Conservation (phyloP, 2,888 invertebrate species). For the Sicus ferrugineus region DNA sequence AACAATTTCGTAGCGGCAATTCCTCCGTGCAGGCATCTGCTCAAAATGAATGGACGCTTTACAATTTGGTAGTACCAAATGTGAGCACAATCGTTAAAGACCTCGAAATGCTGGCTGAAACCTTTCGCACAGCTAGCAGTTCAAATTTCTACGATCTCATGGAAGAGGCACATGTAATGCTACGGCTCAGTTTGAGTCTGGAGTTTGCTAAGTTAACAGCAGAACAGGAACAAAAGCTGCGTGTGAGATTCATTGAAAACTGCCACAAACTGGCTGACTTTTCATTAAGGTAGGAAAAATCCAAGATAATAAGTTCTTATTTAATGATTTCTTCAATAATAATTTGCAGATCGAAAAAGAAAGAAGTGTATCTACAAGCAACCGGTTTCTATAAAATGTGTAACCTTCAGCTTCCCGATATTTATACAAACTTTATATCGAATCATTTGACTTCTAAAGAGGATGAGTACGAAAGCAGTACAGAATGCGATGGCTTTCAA, state of each 20-base stretch:
- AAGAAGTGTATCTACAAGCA: slow-evolving; percentile 61
- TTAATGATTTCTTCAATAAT: neutral
- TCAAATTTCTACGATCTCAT: slow-evolving; percentile 76
- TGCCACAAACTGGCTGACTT: slow-evolving; percentile 61
- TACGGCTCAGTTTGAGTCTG: slow-evolving; percentile 64
- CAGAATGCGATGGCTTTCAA: slow-evolving; percentile 16
- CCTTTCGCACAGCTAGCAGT: slow-evolving; percentile 71
- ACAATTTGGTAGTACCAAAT: slow-evolving; percentile 73
- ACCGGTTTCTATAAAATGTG: slow-evolving; percentile 64
- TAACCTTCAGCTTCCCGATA: slow-evolving; percentile 54
- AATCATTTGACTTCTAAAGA: slow-evolving; percentile 43
- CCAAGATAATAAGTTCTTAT: neutral
- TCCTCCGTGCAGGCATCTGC: slow-evolving; percentile 44
- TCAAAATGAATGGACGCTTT: slow-evolving; percentile 73
- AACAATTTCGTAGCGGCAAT: slow-evolving; percentile 46
- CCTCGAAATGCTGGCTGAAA: slow-evolving; percentile 73
- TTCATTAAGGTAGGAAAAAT: slow-evolving; percentile 54
- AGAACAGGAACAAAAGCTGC: slow-evolving; percentile 51
- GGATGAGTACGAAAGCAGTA: slow-evolving; percentile 35
- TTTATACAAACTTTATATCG: slow-evolving; percentile 56
- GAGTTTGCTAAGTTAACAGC: slow-evolving; percentile 51
- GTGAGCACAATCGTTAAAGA: slow-evolving; percentile 74
- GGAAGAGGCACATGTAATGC: slow-evolving; percentile 76
- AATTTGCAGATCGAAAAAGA: slow-evolving; percentile 54
- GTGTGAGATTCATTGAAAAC: slow-evolving; percentile 55